Base-by-base conservation (phyloP, 2,888 invertebrate genomes). In the Ochropleura plecta region DNA sequence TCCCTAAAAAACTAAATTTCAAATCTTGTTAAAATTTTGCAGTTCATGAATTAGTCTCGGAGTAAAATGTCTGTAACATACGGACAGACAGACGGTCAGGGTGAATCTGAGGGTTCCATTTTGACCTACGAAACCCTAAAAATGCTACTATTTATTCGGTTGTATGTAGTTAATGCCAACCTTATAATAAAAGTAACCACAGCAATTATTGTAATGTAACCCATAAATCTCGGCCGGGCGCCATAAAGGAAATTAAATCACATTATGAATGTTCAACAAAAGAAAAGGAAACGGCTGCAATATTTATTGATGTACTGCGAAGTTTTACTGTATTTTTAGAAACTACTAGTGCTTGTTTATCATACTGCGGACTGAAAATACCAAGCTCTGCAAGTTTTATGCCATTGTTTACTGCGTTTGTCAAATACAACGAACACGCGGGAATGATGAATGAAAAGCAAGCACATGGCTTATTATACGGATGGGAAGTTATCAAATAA, bases 241-340 rank as follows among this genome's bases (percentile, higher is more conserved):
- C 59, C 49, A 46, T 65, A 59, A 46, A 78, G 74, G 70, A 81
- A 81, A 79, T 81, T 74, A 79, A 68, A 82, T 46, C 62, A 48
- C 64, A 20, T 69, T 78, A 65, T 53, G 74, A 71, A 82, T 65
- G 74, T 51, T 78, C 64, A 62, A 78, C 71, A 75, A 78, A 63
- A 77, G 81, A 42, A 72, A 69, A 18, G 67, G 62, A 68, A 49
- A 70, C 67, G 59, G 30, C 46, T 66, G 0, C 53, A 67, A 59
- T 49, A 40, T 65, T 55, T 66, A 49, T 73, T 59, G 49, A 14
- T 59, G 0, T 44, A 44, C 5, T 44, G 72, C 10, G 10, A 40
- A 10, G 16, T n/a, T 48, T 59, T 12, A 20, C 18, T 18, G 55
- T 57, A 51, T 57, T 73, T 74, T 73, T 49, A 77, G 53, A 49